Evolutionary conservation across 1,140 invertebrate genomes (phyloP).

Genomic region (Cherax destructor): DNA sequence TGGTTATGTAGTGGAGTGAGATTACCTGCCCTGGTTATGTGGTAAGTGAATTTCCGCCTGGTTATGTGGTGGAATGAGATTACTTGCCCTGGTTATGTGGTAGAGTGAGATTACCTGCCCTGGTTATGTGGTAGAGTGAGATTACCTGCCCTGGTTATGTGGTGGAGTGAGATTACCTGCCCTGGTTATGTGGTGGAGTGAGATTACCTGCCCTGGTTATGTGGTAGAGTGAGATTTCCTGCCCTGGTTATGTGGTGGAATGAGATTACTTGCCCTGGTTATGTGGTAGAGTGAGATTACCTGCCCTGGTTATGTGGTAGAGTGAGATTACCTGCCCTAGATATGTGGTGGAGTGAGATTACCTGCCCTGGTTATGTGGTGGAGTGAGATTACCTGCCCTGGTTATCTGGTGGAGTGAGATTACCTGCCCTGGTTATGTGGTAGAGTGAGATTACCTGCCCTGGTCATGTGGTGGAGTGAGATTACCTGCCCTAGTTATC

Average conservation of each 20-base stretch:
- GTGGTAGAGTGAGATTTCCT: slow-evolving; percentile 72
- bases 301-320: not conserved
- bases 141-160: slow-evolving; percentile 77
- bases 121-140: too few species aligned
- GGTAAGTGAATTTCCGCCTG: too few species aligned
- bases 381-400: slow-evolving; percentile 71
- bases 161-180: slow-evolving; percentile 72
- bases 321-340: slow-evolving; percentile 73
- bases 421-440: not conserved
- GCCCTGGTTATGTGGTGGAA: too few species aligned
- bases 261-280: slow-evolving; percentile 74
- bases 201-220: slow-evolving; percentile 76
- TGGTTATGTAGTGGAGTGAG: too few species aligned
- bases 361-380: too few species aligned
- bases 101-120: slow-evolving; percentile 71
- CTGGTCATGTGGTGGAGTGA: slow-evolving; percentile 77
- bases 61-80: not conserved
- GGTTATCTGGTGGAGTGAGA: too few species aligned
- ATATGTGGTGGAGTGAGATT: slow-evolving; percentile 76
- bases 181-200: not conserved
- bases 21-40: slow-evolving; percentile 76
- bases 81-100: slow-evolving; percentile 77
- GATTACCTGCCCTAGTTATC: too few species aligned
- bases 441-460: slow-evolving; percentile 69
- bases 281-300: too few species aligned